phyloP scores from a whole-genome alignment of 1,140 invertebrate genomes.

The Fopius arisanus region DNA sequence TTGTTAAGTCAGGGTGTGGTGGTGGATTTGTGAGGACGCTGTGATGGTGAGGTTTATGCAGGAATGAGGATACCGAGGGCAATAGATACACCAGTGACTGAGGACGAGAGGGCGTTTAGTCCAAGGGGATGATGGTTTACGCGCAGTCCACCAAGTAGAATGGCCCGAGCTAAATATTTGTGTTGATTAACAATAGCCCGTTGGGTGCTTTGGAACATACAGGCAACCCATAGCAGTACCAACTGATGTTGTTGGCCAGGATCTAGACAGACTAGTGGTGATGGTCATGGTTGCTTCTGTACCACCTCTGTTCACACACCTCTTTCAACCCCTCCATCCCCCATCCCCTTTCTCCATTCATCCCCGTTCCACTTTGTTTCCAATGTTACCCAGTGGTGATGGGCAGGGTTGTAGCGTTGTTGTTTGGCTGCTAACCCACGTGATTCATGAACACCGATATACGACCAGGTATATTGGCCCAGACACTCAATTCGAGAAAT shows the following conservation, averaged over 20 bases:
- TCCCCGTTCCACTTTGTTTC: neutral
- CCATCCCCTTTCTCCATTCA: neutral
- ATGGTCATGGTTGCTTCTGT: neutral
- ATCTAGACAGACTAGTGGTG: neutral
- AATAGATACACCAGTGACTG: neutral
- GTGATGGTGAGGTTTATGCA: neutral
- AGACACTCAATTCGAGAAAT: slow-evolving; percentile 11
- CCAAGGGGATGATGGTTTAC: neutral
- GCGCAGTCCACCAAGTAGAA: neutral
- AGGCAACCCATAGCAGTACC: neutral
- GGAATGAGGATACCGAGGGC: neutral
- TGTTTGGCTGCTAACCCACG: slow-evolving; percentile 13
- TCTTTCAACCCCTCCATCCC: no score
- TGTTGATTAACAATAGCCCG: slow-evolving; percentile 45
- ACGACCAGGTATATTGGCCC: neutral
- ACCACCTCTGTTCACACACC: no score
- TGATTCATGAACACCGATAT: slow-evolving; percentile 21
- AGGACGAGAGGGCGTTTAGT: neutral
- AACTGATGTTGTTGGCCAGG: slow-evolving; percentile 9
- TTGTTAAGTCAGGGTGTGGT: neutral
- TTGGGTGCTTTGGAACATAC: slow-evolving; percentile 17
- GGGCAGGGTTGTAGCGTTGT: neutral
- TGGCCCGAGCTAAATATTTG: slow-evolving; percentile 43
- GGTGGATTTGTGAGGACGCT: neutral
- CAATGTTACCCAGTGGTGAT: neutral